Conservation (phyloP, 2,888 invertebrate species). For the Caenorhabditis sp. region DNA sequence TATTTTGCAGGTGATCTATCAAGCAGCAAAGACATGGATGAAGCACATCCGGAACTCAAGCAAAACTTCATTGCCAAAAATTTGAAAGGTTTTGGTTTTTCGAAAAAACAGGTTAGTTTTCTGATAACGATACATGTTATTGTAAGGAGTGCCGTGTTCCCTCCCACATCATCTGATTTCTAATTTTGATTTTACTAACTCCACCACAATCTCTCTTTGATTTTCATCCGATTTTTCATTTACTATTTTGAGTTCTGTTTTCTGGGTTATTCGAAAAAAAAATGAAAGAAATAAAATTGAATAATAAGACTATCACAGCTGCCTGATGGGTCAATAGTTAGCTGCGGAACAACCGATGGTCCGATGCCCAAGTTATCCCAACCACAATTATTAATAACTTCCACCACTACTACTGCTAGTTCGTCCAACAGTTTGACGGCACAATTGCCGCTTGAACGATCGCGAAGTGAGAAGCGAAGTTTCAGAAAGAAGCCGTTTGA, state of each 20-base stretch:
- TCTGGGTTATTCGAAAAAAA: not conserved
- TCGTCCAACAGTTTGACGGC: not conserved
- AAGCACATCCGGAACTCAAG: constrained; percentile 70
- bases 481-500: constrained; percentile 47
- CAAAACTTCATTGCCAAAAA: constrained; percentile 67
- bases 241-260: too few relatives aligned
- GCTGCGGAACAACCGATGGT: not conserved
- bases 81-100: constrained; percentile 67
- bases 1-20: constrained; percentile 44
- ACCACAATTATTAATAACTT: not conserved
- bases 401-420: not conserved
- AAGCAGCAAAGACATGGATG: constrained; percentile 58
- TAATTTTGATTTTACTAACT: too few relatives aligned
- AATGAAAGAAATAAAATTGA: not conserved
- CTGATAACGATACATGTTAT: too few relatives aligned
- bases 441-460: constrained; percentile 25
- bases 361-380: not conserved
- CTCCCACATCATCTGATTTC: not conserved
- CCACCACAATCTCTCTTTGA: not conserved
- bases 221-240: not conserved
- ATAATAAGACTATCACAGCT: not conserved
- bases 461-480: constrained; percentile 60
- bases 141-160: too few relatives aligned
- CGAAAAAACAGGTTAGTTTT: constrained; percentile 66
- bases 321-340: not conserved